Conservation (phyloP, 2,888 invertebrate species). For the Scaptomyza parva region DNA sequence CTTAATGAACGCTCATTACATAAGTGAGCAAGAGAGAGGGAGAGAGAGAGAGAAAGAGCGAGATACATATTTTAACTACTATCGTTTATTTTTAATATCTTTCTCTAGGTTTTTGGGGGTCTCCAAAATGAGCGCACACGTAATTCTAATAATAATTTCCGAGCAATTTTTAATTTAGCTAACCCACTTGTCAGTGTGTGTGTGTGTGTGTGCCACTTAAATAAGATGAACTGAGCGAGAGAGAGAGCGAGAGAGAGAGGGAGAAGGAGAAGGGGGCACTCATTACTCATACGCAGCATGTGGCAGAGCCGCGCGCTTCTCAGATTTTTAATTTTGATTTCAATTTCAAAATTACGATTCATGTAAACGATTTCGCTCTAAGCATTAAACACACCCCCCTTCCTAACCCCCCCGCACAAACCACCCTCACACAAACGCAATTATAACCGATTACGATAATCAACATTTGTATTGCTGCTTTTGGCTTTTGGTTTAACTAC, state of each 20-base stretch:
- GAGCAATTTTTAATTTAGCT: constrained; percentile 60
- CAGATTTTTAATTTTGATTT: constrained; percentile 29
- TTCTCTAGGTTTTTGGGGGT: constrained; percentile 41
- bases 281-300: constrained; percentile 65
- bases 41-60: not conserved
- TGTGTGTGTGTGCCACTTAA: constrained; percentile 37
- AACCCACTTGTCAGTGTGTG: constrained; percentile 46
- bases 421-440: not conserved
- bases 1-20: constrained; percentile 67
- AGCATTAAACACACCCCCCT: not conserved
- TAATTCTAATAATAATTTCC: constrained; percentile 67
- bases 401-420: not conserved
- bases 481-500: not conserved
- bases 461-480: not conserved
- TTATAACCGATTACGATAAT: constrained; percentile 27
- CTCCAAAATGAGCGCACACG: constrained; percentile 44
- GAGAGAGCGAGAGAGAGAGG: not conserved
- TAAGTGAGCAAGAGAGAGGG: constrained; percentile 22
- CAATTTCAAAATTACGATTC: constrained; percentile 29
- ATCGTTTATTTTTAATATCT: constrained; percentile 64
- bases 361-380: constrained; percentile 2
- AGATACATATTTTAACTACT: constrained; percentile 57
- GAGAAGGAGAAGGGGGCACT: not conserved
- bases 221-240: constrained; percentile 8
- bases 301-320: constrained; percentile 11